Conservation (phyloP, 2,888 invertebrate genomes). For the Drosophila formosana region DNA sequence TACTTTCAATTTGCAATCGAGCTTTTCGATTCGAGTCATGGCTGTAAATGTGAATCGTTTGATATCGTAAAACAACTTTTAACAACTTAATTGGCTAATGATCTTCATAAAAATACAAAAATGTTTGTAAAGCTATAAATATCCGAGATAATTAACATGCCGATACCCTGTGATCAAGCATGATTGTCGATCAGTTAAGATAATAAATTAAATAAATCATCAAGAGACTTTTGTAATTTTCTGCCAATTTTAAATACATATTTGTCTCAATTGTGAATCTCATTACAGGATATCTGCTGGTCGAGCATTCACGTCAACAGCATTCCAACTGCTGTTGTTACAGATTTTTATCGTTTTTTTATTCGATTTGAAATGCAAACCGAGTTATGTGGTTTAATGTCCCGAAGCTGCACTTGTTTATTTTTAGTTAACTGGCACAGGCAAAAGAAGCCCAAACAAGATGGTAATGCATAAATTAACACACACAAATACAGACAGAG, state of each 20-base stretch:
- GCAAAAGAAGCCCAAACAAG: slow-evolving; percentile 12
- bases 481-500: slow-evolving; percentile 7
- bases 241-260: not conserved
- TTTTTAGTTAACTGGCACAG: slow-evolving; percentile 21
- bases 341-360: slow-evolving; percentile 7
- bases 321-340: not conserved
- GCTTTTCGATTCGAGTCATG: not conserved
- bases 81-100: slow-evolving; percentile 3
- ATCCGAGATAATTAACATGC: not conserved
- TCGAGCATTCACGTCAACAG: not conserved
- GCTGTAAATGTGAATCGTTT: not conserved
- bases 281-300: not conserved
- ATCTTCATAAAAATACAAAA: slow-evolving; percentile 1
- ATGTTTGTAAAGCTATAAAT: not conserved
- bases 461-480: slow-evolving; percentile 60
- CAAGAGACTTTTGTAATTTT: too few relatives aligned
- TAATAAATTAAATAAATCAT: too few relatives aligned
- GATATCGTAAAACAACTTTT: not conserved
- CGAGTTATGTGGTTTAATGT: slow-evolving; percentile 6
- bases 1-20: slow-evolving; percentile 2
- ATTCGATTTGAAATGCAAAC: slow-evolving; percentile 8
- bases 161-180: not conserved
- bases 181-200: too few relatives aligned
- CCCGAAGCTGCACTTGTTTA: slow-evolving; percentile 27
- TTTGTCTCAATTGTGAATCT: not conserved